These are phyloP conservation scores for Metacarcinus magister DNA, from an alignment of 2,888 invertebrate species.

Conservation along the genomic window DNA sequence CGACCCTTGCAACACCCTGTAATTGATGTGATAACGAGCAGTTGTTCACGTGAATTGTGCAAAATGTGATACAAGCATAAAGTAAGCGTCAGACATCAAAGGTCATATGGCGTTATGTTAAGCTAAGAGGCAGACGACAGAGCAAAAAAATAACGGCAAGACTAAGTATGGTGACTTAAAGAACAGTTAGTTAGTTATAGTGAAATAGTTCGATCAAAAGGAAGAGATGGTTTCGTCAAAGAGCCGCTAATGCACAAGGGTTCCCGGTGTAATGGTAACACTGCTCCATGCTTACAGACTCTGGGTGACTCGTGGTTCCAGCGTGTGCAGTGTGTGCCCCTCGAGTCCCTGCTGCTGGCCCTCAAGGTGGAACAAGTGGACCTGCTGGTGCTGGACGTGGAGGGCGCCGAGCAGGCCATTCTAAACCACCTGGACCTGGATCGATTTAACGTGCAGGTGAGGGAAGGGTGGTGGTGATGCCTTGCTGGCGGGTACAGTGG, in stretches of 20 bases:
- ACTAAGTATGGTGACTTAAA: too few species aligned
- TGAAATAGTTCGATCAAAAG: too few species aligned
- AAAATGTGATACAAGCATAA: too few species aligned
- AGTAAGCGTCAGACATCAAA: too few species aligned
- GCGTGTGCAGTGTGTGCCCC: constrained; percentile 76
- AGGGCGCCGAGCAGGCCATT: constrained; percentile 78
- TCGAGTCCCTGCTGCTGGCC: constrained; percentile 71
- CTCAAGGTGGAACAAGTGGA: constrained; percentile 69
- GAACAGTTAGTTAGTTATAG: too few species aligned
- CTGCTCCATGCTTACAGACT: not conserved
- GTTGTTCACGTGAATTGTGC: too few species aligned
- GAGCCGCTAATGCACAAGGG: not conserved
- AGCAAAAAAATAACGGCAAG: too few species aligned
- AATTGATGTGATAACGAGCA: too few species aligned
- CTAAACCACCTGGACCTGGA: constrained; percentile 70
- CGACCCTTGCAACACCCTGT: too few species aligned
- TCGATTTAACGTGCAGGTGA: constrained; percentile 76
- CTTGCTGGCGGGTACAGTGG: not conserved
- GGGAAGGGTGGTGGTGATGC: constrained; percentile 40
- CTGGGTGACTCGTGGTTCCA: constrained; percentile 71
- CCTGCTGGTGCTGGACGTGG: constrained; percentile 77
- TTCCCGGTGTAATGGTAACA: not conserved
- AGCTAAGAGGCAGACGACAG: too few species aligned
- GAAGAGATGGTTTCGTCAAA: too few species aligned
- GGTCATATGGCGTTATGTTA: too few species aligned